Evolutionary conservation across 1,140 invertebrate genomes (phyloP).

Genomic region (Orchesella cincta): DNA sequence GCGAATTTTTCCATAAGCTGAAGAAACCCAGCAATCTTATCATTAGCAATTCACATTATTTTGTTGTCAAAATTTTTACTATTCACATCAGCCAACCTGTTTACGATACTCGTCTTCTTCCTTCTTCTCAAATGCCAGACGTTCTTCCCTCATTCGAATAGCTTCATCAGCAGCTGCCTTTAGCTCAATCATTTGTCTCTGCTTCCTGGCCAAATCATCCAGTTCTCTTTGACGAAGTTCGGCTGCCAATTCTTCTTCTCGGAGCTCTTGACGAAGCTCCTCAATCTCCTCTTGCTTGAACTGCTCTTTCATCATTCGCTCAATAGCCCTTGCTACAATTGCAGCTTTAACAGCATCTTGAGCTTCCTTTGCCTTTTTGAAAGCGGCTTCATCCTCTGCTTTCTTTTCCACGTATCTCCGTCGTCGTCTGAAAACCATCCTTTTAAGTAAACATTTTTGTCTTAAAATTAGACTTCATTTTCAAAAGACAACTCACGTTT

Average conservation of each 20-base stretch:
- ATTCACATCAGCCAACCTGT: constrained; percentile 37
- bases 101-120: constrained; percentile 46
- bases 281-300: constrained; percentile 47
- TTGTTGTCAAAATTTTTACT: too few relatives aligned
- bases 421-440: constrained; percentile 34
- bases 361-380: constrained; percentile 42
- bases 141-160: constrained; percentile 40
- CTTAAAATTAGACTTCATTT: not conserved
- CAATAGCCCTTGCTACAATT: constrained; percentile 47
- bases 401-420: constrained; percentile 37
- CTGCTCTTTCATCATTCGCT: constrained; percentile 45
- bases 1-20: constrained; percentile 50
- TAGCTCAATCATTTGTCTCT: constrained; percentile 39
- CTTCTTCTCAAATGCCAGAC: constrained; percentile 39
- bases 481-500: constrained; percentile 36
- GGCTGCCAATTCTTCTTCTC: constrained; percentile 47
- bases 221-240: constrained; percentile 39
- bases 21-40: not conserved
- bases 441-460: constrained; percentile 11
- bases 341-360: constrained; percentile 38
- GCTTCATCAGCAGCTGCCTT: constrained; percentile 44
- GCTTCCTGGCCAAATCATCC: constrained; percentile 37
- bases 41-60: not conserved
- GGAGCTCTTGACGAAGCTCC: constrained; percentile 44
- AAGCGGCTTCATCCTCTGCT: constrained; percentile 31